Conservation (phyloP, 2,113 vertebrate species). For the Coracopsis vasa region DNA sequence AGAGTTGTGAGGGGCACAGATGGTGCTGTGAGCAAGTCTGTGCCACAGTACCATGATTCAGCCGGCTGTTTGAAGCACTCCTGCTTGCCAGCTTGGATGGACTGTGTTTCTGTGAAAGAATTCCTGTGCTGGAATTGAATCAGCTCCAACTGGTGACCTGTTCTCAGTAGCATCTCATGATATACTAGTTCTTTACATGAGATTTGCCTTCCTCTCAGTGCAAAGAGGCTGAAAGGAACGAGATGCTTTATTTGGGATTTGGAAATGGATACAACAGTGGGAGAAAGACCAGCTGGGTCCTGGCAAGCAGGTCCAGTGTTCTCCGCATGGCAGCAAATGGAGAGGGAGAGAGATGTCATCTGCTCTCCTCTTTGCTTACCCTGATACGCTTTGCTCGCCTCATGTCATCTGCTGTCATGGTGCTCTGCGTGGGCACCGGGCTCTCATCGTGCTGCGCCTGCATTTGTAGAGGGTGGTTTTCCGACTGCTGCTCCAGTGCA, state of each 20-base stretch:
- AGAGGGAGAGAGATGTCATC: background rate
- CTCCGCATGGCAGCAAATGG: background rate
- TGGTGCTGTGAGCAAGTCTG: background rate
- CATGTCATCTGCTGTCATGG: conserved; percentile 89
- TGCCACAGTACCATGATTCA: background rate
- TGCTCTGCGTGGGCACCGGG: conserved; percentile 70
- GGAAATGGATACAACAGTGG: fast-evolving
- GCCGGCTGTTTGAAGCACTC: background rate
- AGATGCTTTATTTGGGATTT: background rate
- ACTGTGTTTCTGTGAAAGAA: background rate
- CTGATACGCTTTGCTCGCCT: conserved; percentile 91
- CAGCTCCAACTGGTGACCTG: background rate
- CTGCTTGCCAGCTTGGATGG: background rate
- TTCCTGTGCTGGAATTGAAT: background rate
- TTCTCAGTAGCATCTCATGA: background rate
- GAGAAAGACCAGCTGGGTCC: background rate
- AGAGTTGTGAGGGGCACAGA: background rate
- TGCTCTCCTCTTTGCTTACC: conserved; percentile 69
- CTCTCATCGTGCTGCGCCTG: conserved; percentile 79
- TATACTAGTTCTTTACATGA: background rate
- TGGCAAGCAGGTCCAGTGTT: background rate
- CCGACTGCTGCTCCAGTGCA: conserved; percentile 67
- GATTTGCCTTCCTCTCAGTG: background rate
- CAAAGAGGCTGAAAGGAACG: background rate
- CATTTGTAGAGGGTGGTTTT: conserved; percentile 65